These are phyloP conservation scores for Drosophila aldrichi DNA, from an alignment of 2,888 invertebrate species.

Conservation along the genomic window DNA sequence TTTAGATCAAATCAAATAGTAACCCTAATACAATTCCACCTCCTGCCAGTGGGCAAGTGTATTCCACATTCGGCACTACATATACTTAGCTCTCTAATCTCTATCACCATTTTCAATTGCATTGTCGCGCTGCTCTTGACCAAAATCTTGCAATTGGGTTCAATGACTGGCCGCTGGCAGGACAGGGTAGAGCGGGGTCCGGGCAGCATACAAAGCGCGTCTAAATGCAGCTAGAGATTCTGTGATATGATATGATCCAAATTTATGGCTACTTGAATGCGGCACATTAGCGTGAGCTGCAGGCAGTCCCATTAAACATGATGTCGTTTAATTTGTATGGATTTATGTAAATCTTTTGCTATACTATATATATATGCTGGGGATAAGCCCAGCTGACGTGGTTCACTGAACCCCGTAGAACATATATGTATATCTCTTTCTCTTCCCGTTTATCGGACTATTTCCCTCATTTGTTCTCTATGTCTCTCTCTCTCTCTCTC, in stretches of 20 bases:
- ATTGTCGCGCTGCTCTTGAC: conserved; percentile 21
- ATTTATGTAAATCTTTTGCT: conserved; percentile 62
- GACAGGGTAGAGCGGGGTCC: not conserved
- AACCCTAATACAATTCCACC: not conserved
- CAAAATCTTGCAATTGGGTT: conserved; percentile 43
- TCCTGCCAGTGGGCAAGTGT: not conserved
- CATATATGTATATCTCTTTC: not conserved
- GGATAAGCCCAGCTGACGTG: conserved; percentile 4
- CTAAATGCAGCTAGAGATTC: conserved; percentile 45
- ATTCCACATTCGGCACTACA: not conserved
- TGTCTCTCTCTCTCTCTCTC: not conserved
- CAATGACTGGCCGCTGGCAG: conserved; percentile 30
- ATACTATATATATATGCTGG: not conserved
- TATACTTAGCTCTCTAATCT: not conserved
- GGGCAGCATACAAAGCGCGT: not conserved
- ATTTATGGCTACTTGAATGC: conserved; percentile 64
- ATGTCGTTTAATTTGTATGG: conserved; percentile 59
- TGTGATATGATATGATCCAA: conserved; percentile 53
- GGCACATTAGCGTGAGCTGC: conserved; percentile 47
- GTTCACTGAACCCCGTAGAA: conserved; percentile 40
- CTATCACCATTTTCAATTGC: not conserved
- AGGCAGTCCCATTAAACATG: conserved; percentile 35
- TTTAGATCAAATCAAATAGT: no score
- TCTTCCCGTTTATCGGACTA: not conserved
- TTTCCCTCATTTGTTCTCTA: not conserved